Percentiles rank a stretch among this genome's conserved stretches.
These are phyloP conservation scores for Rotaria sp. DNA, from an alignment of 2,888 invertebrate genomes.

Conservation along the genomic window DNA sequence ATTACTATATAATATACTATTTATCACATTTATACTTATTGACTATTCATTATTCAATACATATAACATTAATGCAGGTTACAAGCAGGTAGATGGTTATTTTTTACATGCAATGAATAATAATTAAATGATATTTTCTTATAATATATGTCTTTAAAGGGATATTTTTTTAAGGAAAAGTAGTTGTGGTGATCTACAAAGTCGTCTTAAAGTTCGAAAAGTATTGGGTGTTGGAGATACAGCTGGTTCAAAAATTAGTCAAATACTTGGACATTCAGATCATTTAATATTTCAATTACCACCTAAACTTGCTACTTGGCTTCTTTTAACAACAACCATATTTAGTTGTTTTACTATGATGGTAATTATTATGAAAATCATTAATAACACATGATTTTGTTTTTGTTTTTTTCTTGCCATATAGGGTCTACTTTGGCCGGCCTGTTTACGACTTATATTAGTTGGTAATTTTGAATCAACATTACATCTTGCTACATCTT, in stretches of 20 bases:
- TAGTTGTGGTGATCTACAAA: constrained; percentile 19
- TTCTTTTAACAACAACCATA: background rate
- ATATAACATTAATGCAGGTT: background rate
- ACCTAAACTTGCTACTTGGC: background rate
- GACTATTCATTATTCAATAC: background rate
- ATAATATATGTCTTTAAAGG: no score
- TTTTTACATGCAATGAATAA: background rate
- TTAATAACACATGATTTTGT: background rate
- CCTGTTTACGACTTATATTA: background rate
- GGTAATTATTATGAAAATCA: background rate
- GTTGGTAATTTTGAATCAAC: background rate
- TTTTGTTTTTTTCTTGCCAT: background rate
- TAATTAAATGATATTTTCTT: no score
- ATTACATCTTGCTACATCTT: background rate
- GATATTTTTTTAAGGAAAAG: background rate
- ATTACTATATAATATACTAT: background rate
- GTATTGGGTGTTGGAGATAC: background rate
- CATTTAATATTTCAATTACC: constrained; percentile 15
- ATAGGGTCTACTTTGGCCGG: background rate
- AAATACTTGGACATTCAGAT: constrained; percentile 26
- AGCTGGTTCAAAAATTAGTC: constrained; percentile 1
- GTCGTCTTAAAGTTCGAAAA: constrained; percentile 1
- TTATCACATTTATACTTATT: background rate
- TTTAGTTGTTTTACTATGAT: background rate
- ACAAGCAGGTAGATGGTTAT: background rate